phyloP scores from a whole-genome alignment of 2,113 vertebrate species.

The Rafetus swinhoei region DNA sequence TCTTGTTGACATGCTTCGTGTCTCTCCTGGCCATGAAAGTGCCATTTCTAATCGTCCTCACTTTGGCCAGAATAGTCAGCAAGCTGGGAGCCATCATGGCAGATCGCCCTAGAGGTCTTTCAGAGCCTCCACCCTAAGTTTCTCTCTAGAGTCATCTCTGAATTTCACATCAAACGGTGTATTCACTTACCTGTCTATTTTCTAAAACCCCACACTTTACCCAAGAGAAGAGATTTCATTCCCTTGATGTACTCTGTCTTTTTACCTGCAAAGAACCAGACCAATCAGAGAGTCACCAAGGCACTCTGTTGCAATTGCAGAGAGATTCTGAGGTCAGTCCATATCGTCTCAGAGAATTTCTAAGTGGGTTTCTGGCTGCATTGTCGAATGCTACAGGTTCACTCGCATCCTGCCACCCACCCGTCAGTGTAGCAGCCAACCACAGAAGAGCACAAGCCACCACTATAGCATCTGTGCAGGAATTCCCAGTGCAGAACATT shows the following conservation, averaged over 20 bases:
- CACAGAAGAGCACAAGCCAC: no score
- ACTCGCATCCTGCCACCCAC: no score
- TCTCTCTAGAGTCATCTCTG: neutral
- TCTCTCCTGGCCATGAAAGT: neutral
- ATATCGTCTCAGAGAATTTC: neutral
- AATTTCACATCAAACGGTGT: neutral
- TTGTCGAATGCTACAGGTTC: no score
- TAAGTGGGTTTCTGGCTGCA: neutral
- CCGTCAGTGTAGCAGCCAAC: no score
- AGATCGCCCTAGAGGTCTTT: neutral
- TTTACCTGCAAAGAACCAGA: neutral
- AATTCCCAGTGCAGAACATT: neutral
- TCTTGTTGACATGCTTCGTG: no score
- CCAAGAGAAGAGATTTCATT: neutral
- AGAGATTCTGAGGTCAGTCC: neutral
- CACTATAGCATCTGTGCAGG: neutral
- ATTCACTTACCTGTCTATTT: neutral
- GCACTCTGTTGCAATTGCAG: neutral
- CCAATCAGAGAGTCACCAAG: neutral
- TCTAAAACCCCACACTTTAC: neutral
- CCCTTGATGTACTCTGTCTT: neutral
- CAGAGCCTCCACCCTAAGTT: neutral
- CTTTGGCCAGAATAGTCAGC: neutral
- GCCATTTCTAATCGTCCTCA: neutral
- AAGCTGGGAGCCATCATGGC: neutral